Base-by-base conservation (phyloP, 2,888 invertebrate genomes). In the Zonitis immaculata region DNA sequence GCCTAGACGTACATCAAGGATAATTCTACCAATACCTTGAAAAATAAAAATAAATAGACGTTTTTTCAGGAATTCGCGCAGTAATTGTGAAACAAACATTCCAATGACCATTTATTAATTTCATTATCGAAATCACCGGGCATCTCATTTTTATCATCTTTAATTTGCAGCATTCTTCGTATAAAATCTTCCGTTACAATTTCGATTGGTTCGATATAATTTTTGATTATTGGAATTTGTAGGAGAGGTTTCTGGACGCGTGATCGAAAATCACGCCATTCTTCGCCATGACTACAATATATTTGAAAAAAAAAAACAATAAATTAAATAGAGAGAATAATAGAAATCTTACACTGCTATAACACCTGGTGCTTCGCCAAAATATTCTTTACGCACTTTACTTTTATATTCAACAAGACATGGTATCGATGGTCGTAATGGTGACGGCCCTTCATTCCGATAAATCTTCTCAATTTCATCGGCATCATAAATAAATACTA, bases 221-320 rank as follows among this genome's bases (percentile, higher is more conserved):
- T 83, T 16, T 84, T 83, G 0, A 89, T 88, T 0, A 86, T 84
- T 43, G 84, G 80, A 0, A 90, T 85, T 64, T 88, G 85, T 61
- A 91, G 76, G 74, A 91, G 87, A 14, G 88, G 85, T 64, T 87
- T 84, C 45, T 91, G 89, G 5, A 90, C 88, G 68, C 87, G 88
- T 5, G 84, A 83, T 44, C 91, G 80, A 60, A 91, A 86, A 46
- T 84, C 81, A 66, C 88, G 84, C 91, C 91, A 91, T 9, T 85
- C 84, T 58, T 89, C 86, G 1, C 91, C 91, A 66, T 91, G 90
- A 0, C 91, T 91, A 72, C 72, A 75, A 54, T 2, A 14, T n/a
- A n/a, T n/a, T n/a, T n/a, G n/a, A 27, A 16, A 22, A 1, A 16
- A 39, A 9, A 8, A 14, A 49, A 8, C 2, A 25, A 39, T 3